Evolutionary conservation across 2,113 vertebrate species (phyloP).

Genomic region (Neogale vison): DNA sequence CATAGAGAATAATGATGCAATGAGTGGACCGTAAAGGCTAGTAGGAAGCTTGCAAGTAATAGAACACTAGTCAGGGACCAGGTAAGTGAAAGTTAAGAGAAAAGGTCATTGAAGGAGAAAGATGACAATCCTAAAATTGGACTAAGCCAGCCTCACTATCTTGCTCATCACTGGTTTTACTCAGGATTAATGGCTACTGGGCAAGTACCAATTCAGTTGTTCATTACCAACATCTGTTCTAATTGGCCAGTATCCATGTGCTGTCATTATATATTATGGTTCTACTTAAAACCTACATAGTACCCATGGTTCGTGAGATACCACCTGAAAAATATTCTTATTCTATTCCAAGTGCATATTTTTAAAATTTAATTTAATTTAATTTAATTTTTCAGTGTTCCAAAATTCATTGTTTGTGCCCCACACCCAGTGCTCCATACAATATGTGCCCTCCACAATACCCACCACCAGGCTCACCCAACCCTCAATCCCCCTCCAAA

Average conservation of each 20-base stretch:
- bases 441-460: too few species aligned
- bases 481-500: too few species aligned
- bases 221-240: not conserved
- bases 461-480: too few species aligned
- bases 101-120: not conserved
- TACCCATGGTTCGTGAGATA: not conserved
- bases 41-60: not conserved
- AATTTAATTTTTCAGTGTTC: too few species aligned
- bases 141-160: not conserved
- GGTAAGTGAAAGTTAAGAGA: not conserved
- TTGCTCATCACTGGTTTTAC: not conserved
- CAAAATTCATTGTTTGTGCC: too few species aligned
- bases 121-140: not conserved
- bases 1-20: not conserved
- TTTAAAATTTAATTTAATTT: too few species aligned
- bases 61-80: too few species aligned
- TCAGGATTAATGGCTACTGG: not conserved
- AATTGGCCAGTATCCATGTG: not conserved
- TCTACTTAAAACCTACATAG: not conserved
- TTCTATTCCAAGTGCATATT: not conserved
- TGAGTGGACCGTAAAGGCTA: not conserved
- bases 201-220: not conserved
- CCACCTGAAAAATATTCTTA: not conserved
- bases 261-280: not conserved
- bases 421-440: too few species aligned